A percentile compares a stretch with the other conserved stretches of the same genome.
Conservation (phyloP, 2,113 vertebrate genomes). For the Pantherophis guttatus region DNA sequence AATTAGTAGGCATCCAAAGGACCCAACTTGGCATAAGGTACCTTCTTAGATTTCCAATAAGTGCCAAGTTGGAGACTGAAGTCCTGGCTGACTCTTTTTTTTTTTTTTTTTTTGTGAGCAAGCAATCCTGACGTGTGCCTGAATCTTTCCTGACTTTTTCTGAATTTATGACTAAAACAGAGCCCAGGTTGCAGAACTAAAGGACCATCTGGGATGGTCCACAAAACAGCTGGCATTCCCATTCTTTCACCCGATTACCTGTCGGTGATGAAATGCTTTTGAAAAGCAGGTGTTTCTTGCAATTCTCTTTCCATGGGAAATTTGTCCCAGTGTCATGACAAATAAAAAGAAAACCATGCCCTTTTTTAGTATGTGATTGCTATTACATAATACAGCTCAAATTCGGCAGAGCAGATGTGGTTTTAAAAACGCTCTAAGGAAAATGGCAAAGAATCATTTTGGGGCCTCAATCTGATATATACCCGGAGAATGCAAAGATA, state of each 20-base stretch:
- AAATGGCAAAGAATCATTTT: conserved; percentile 9
- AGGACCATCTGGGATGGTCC: neutral
- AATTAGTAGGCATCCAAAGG: neutral
- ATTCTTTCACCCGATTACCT: conserved; percentile 12
- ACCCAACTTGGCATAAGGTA: neutral
- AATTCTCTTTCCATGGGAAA: neutral
- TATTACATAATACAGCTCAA: neutral
- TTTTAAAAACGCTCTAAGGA: neutral
- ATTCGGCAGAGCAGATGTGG: neutral
- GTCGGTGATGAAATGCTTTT: neutral
- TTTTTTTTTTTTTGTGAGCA: neutral
- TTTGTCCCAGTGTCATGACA: neutral
- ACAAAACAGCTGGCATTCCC: neutral
- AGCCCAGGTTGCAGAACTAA: neutral
- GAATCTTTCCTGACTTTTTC: neutral
- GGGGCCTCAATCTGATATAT: neutral
- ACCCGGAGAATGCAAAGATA: neutral
- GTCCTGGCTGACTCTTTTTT: neutral
- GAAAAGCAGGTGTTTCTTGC: conserved; percentile 20
- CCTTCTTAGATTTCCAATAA: neutral
- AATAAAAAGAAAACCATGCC: neutral
- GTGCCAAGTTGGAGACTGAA: neutral
- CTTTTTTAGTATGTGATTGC: neutral
- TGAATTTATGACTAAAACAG: neutral
- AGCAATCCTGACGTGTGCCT: neutral